Evolutionary conservation across 2,888 invertebrate genomes (phyloP).

Genomic region (Caenorhabditis becei): DNA sequence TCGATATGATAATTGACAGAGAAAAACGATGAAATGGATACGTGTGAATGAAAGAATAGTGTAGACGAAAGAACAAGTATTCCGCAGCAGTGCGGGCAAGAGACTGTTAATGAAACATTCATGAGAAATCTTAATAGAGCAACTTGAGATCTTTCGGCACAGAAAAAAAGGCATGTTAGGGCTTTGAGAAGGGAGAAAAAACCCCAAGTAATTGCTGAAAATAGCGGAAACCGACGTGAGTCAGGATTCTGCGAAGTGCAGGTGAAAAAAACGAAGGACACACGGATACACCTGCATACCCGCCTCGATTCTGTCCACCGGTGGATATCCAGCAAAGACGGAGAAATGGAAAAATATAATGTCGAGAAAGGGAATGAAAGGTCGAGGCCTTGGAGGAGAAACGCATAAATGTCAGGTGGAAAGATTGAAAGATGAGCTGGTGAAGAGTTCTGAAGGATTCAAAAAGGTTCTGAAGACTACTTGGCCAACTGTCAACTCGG

Average conservation of each 20-base stretch:
- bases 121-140: constrained; percentile 14
- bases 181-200: not conserved
- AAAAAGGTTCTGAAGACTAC: too few relatives aligned
- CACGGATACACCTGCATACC: constrained; percentile 6
- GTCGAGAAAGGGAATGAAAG: not conserved
- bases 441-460: not conserved
- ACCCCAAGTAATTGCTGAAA: constrained; percentile 8
- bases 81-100: not conserved
- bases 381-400: not conserved
- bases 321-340: not conserved
- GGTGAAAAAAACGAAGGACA: constrained; percentile 16
- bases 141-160: not conserved
- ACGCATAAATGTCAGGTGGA: constrained; percentile 5
- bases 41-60: not conserved
- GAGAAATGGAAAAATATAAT: not conserved
- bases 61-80: not conserved
- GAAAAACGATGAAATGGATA: constrained; percentile 2
- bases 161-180: not conserved
- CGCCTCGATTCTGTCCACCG: not conserved
- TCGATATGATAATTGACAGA: not conserved
- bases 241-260: constrained; percentile 17
- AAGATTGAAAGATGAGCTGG: not conserved
- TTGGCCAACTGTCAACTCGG: not conserved
- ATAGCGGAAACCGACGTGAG: constrained; percentile 17
- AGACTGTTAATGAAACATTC: constrained; percentile 19